Conservation (phyloP, 2,888 invertebrate genomes). For the Aphelenchoides bicaudatus region DNA sequence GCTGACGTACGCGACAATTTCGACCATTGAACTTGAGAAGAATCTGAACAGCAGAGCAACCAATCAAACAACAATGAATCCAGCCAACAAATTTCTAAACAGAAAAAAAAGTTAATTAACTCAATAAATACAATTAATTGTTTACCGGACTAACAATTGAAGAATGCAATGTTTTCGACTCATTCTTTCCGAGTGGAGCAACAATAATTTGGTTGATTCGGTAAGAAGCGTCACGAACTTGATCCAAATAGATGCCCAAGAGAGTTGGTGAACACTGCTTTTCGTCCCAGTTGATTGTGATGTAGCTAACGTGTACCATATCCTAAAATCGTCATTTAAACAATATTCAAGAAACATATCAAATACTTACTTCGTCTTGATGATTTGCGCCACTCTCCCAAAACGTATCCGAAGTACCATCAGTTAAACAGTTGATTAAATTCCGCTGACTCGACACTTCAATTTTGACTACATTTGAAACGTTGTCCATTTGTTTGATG, state of each 20-base stretch:
- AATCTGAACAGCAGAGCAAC: conserved; percentile 23
- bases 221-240: conserved; percentile 69
- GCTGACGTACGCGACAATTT: conserved; percentile 34
- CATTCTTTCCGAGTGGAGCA: background rate
- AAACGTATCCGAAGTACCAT: conserved; percentile 92
- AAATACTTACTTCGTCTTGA: conserved; percentile 29
- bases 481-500: conserved; percentile 66
- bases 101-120: conserved; percentile 64
- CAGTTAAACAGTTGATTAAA: conserved; percentile 85
- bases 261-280: conserved; percentile 71
- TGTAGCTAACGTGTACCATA: conserved; percentile 75
- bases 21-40: conserved; percentile 25
- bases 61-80: conserved; percentile 72
- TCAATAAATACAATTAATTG: conserved; percentile 81
- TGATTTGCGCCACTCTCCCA: conserved; percentile 91
- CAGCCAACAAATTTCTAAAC: conserved; percentile 68
- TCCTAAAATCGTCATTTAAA: conserved; percentile 70
- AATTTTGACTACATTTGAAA: conserved; percentile 74
- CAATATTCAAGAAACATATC: conserved; percentile 9
- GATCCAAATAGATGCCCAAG: conserved; percentile 86
- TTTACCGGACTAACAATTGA: conserved; percentile 22
- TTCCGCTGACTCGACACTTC: conserved; percentile 88
- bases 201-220: conserved; percentile 29
- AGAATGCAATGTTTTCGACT: conserved; percentile 13
- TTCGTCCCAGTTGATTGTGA: conserved; percentile 54